Evolutionary conservation across 2,888 invertebrate species (phyloP).

Genomic region (Ormia ochracea): DNA sequence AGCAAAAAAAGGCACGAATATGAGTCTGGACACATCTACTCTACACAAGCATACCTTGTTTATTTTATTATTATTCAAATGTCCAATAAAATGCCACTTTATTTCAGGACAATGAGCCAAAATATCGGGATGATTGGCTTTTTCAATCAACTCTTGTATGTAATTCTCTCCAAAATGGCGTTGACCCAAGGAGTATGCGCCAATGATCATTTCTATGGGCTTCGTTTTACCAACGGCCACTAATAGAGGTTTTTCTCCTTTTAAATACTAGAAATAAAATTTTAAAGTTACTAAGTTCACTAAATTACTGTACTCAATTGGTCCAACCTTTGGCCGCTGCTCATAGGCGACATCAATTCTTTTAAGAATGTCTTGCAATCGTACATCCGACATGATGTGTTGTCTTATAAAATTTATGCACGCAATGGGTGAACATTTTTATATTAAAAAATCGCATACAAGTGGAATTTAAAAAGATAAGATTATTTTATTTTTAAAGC

Average conservation of each 20-base stretch:
- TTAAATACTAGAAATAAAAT: slow-evolving; percentile 65
- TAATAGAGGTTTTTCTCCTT: slow-evolving; percentile 76
- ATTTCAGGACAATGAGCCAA: slow-evolving; percentile 91
- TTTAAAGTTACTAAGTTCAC: background rate
- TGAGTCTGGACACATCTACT: too few relatives aligned
- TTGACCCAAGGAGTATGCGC: slow-evolving; percentile 92
- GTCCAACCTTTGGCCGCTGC: slow-evolving; percentile 79
- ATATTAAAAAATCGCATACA: background rate
- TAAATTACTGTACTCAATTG: background rate
- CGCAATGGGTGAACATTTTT: background rate
- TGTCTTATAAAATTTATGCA: slow-evolving; percentile 61
- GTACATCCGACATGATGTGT: slow-evolving; percentile 72
- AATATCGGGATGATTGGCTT: slow-evolving; percentile 83
- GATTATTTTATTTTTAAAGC: too few relatives aligned
- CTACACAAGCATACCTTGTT: slow-evolving; percentile 89
- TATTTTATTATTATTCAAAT: slow-evolving; percentile 95
- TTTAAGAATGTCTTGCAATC: slow-evolving; percentile 79
- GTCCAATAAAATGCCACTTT: slow-evolving; percentile 98
- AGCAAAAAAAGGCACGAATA: too few relatives aligned
- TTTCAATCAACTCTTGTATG: slow-evolving; percentile 90
- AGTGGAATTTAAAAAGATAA: too few relatives aligned
- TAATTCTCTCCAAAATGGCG: slow-evolving; percentile 98
- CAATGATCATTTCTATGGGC: slow-evolving; percentile 85
- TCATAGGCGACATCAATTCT: slow-evolving; percentile 81
- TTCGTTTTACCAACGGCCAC: slow-evolving; percentile 98